Percentiles rank a stretch among this genome's conserved stretches.
phyloP scores from a whole-genome alignment of 2,888 invertebrate genomes.

The Ptilodon capucinus region DNA sequence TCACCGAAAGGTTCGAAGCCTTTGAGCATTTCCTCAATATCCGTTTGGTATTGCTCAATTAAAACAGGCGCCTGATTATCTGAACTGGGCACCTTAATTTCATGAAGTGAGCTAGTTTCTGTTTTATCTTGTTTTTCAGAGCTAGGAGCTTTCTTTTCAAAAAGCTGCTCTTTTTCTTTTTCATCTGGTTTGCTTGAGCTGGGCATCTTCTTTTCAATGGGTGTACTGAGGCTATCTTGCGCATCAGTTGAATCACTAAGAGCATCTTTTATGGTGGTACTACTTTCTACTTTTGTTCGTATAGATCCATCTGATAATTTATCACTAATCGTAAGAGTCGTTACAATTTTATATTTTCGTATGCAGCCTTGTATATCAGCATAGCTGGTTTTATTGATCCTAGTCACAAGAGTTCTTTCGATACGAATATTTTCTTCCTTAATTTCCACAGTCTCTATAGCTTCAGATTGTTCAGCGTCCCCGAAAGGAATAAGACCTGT shows the following conservation, averaged over 20 bases:
- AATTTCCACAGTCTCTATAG: not conserved
- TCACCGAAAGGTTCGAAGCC: constrained; percentile 21
- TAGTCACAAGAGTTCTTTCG: not conserved
- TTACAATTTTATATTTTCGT: not conserved
- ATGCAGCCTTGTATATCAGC: not conserved
- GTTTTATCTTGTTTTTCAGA: constrained; percentile 8
- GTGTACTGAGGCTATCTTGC: constrained; percentile 2
- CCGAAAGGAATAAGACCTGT: not conserved
- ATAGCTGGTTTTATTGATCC: not conserved
- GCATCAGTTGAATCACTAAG: not conserved
- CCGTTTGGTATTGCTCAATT: not conserved
- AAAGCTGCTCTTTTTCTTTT: constrained; percentile 4
- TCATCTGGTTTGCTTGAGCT: constrained; percentile 6
- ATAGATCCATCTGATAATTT: not conserved
- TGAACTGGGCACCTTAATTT: constrained; percentile 8
- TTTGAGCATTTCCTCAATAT: constrained; percentile 14
- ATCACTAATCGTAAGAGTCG: not conserved
- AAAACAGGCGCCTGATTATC: constrained; percentile 4
- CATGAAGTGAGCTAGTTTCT: constrained; percentile 1
- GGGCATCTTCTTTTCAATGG: too few species aligned
- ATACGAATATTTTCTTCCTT: not conserved
- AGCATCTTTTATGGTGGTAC: not conserved
- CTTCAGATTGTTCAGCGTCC: not conserved
- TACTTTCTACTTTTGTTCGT: not conserved
- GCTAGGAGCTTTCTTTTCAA: constrained; percentile 6